Evolutionary conservation across 2,888 invertebrate genomes (phyloP).

Genomic region (Meta bourneti): DNA sequence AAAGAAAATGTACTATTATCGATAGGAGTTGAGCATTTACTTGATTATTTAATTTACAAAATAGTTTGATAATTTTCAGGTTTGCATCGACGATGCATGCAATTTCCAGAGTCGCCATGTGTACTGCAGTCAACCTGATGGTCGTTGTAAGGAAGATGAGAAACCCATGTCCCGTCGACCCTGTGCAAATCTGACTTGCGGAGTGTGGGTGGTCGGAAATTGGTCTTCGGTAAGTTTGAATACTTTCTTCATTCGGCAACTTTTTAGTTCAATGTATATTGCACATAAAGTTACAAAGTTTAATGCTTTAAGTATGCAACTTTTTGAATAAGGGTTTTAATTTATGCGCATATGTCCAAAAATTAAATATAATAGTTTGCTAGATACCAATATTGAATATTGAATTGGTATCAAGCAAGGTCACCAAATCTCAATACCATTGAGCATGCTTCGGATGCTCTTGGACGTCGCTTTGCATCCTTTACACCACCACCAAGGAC

Average conservation of each 20-base stretch:
- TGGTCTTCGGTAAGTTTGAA: slow-evolving; percentile 80
- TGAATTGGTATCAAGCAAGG: no score
- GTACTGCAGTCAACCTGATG: slow-evolving; percentile 78
- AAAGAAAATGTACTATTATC: no score
- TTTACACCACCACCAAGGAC: no score
- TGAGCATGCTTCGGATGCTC: no score
- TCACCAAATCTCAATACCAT: no score
- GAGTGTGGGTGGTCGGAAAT: slow-evolving; percentile 79
- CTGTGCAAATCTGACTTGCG: slow-evolving; percentile 80
- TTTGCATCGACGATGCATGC: slow-evolving; percentile 80
- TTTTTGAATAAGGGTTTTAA: background rate
- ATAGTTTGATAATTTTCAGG: slow-evolving; percentile 67
- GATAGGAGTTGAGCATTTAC: no score
- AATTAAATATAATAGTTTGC: no score
- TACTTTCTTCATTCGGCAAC: background rate
- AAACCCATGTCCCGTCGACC: slow-evolving; percentile 79
- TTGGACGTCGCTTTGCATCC: no score
- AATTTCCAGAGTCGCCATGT: slow-evolving; percentile 79
- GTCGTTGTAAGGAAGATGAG: slow-evolving; percentile 79
- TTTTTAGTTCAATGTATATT: background rate
- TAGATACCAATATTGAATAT: no score
- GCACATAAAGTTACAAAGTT: background rate
- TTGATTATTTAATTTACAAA: no score
- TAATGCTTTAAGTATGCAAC: background rate
- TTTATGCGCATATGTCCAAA: no score